Conservation (phyloP, 2,888 invertebrate genomes). For the Gnatocerus cornutus region DNA sequence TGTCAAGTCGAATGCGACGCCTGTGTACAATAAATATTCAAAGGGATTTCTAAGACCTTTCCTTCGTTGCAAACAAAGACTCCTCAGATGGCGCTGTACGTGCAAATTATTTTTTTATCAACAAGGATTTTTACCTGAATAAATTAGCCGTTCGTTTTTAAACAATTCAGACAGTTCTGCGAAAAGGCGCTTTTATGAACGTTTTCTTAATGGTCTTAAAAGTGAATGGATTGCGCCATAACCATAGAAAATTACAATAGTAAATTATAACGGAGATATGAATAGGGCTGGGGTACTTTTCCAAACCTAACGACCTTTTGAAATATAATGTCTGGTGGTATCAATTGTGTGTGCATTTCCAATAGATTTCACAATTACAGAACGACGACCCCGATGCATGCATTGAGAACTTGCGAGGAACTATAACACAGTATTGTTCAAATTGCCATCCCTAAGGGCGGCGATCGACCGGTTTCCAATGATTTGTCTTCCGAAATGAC, state of each 20-base stretch:
- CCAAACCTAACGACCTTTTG: slow-evolving; percentile 47
- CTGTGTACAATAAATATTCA: slow-evolving; percentile 59
- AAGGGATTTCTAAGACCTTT: slow-evolving; percentile 53
- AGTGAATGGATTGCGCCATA: slow-evolving; percentile 33
- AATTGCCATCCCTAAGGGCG: slow-evolving; percentile 35
- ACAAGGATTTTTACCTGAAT: slow-evolving; percentile 36
- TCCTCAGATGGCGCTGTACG: slow-evolving; percentile 52
- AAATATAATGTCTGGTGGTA: slow-evolving; percentile 45
- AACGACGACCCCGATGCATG: slow-evolving; percentile 35
- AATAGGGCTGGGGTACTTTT: slow-evolving; percentile 42
- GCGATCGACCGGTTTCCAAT: slow-evolving; percentile 35
- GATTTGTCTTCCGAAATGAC: slow-evolving; percentile 39
- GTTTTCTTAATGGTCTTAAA: slow-evolving; percentile 25
- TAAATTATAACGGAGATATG: slow-evolving; percentile 48
- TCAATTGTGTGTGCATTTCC: slow-evolving; percentile 46
- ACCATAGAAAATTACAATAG: slow-evolving; percentile 50
- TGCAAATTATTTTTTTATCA: slow-evolving; percentile 54
- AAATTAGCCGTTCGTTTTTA: slow-evolving; percentile 29
- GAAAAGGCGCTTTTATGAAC: slow-evolving; percentile 19
- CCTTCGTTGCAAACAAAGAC: slow-evolving; percentile 47
- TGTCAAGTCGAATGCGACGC: slow-evolving; percentile 52
- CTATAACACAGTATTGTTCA: slow-evolving; percentile 7
- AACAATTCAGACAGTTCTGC: slow-evolving; percentile 6
- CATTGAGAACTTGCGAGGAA: slow-evolving; percentile 22
- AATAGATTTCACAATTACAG: slow-evolving; percentile 44